Conservation (phyloP, 2,113 vertebrate genomes). For the human region DNA sequence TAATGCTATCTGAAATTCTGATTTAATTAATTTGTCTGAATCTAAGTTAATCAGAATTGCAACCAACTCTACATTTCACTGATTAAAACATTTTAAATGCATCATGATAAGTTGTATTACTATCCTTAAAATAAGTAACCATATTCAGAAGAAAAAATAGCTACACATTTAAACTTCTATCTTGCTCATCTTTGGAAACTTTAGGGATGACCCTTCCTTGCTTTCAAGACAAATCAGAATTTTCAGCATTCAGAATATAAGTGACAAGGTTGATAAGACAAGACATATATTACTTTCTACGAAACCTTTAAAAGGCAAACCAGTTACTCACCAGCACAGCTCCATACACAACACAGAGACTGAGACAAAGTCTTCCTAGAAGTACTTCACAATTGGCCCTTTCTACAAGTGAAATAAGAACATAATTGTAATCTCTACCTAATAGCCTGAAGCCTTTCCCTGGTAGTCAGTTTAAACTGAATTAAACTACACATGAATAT, state of each 20-base stretch:
- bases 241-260: constrained; percentile 78
- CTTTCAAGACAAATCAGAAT: constrained; percentile 69
- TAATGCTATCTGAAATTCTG: not conserved
- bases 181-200: constrained; percentile 15
- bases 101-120: not conserved
- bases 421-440: constrained; percentile 71
- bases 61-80: not conserved
- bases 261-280: constrained; percentile 77
- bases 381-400: constrained; percentile 77
- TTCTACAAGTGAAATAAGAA: constrained; percentile 70
- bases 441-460: constrained; percentile 11
- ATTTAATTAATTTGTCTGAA: constrained; percentile 14
- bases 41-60: not conserved
- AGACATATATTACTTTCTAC: constrained; percentile 74
- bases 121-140: not conserved
- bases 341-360: constrained; percentile 66
- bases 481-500: not conserved
- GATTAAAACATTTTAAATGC: not conserved
- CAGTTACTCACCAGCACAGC: constrained; percentile 73
- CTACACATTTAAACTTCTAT: not conserved
- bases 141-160: not conserved
- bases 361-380: constrained; percentile 78
- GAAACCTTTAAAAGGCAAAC: constrained; percentile 75
- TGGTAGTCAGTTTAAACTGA: constrained; percentile 52
- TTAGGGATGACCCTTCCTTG: constrained; percentile 28